Evolutionary conservation across 2,113 vertebrate genomes (phyloP).

Genomic region (Protomyctophum bolini): DNA sequence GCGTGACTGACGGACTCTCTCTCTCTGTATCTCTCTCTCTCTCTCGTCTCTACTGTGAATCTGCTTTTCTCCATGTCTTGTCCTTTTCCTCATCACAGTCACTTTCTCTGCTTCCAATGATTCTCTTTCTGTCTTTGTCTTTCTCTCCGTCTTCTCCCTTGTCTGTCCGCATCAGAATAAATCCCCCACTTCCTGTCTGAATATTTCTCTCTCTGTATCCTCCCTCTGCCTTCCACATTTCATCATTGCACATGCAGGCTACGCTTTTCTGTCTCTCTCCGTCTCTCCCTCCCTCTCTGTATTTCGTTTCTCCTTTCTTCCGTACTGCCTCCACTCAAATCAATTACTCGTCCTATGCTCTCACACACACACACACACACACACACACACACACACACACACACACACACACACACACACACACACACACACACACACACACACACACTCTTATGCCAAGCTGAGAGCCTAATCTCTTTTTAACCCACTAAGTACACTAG

Average conservation of each 20-base stretch:
- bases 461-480: constrained; percentile 64
- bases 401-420: not conserved
- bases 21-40: constrained; percentile 14
- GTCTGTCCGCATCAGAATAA: too few relatives aligned
- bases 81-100: too few relatives aligned
- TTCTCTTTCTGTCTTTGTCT: too few relatives aligned
- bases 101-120: too few relatives aligned
- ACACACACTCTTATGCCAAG: constrained; percentile 29
- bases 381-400: too few relatives aligned
- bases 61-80: too few relatives aligned
- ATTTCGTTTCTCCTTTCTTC: constrained; percentile 29
- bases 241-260: not conserved
- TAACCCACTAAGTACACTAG: constrained; percentile 51
- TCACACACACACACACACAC: constrained; percentile 9
- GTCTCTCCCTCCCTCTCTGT: constrained; percentile 22
- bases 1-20: too few relatives aligned
- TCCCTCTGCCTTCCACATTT: not conserved
- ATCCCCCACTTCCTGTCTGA: too few relatives aligned
- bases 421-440: not conserved
- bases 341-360: constrained; percentile 59
- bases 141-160: not conserved
- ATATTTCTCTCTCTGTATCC: not conserved
- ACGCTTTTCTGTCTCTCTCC: not conserved
- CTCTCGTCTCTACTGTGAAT: too few relatives aligned
- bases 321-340: constrained; percentile 41